Conservation (phyloP, 2,888 invertebrate species). For the Trachelus troglodyta region DNA sequence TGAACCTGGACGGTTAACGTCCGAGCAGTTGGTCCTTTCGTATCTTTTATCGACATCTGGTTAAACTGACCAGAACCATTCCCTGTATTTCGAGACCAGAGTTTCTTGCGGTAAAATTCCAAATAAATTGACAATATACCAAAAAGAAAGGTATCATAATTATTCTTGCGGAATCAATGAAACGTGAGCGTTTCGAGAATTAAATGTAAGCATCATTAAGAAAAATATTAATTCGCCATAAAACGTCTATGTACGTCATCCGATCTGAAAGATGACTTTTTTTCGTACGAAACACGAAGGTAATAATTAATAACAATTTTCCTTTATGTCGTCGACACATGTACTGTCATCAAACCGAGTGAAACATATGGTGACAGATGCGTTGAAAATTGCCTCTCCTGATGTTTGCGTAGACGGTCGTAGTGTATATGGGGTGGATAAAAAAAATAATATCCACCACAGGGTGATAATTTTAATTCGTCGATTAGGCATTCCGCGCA, state of each 20-base stretch:
- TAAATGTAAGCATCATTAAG: not conserved
- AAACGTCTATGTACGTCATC: not conserved
- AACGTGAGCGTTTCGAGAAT: not conserved
- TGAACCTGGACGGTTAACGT: not conserved
- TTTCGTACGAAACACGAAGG: not conserved
- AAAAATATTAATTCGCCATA: not conserved
- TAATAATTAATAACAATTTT: constrained; percentile 14
- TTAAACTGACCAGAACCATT: not conserved
- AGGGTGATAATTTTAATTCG: constrained; percentile 35
- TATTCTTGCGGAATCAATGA: not conserved
- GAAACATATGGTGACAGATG: constrained; percentile 47
- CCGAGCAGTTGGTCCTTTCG: not conserved
- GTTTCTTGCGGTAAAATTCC: not conserved
- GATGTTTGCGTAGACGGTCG: not conserved
- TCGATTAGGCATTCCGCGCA: constrained; percentile 17
- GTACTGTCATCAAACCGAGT: constrained; percentile 33
- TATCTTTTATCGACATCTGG: not conserved
- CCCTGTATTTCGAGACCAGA: not conserved
- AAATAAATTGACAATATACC: not conserved
- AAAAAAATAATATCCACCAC: constrained; percentile 50
- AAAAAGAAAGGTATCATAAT: not conserved
- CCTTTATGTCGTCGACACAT: constrained; percentile 39
- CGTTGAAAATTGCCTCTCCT: constrained; percentile 50
- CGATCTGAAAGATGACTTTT: no score
- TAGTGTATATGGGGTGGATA: constrained; percentile 6